phyloP scores from a whole-genome alignment of 2,797 vertebrate species.

The Stomatorhinus walkeri region DNA sequence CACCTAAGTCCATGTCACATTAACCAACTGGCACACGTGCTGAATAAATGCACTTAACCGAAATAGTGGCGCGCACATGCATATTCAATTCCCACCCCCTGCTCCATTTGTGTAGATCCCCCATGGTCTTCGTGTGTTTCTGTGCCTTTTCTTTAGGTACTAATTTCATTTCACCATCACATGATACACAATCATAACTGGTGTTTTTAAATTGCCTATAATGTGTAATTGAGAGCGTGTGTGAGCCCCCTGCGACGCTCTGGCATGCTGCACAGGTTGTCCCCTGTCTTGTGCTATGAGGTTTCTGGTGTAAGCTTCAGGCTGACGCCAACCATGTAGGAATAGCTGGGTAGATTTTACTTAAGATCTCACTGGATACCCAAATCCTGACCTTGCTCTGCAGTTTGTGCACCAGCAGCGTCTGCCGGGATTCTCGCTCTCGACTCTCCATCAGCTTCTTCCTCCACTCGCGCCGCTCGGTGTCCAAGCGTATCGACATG shows the following conservation, averaged over 20 bases:
- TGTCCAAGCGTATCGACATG: slow-evolving; percentile 39
- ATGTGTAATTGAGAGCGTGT: not conserved
- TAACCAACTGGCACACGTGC: not conserved
- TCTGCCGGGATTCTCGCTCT: slow-evolving; percentile 75
- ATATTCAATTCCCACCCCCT: not conserved
- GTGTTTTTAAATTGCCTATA: not conserved
- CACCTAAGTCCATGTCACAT: slow-evolving; percentile 52
- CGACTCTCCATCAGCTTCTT: slow-evolving; percentile 61
- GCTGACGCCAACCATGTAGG: not conserved
- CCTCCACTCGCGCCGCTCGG: slow-evolving; percentile 50
- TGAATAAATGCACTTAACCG: not conserved
- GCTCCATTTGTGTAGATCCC: not conserved
- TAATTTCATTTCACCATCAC: not conserved
- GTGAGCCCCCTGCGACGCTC: not conserved
- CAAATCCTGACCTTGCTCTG: slow-evolving; percentile 71
- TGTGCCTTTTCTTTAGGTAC: not conserved
- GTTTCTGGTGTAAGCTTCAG: not conserved
- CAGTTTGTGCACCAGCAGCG: slow-evolving; percentile 70
- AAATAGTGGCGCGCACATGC: not conserved
- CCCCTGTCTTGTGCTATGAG: not conserved
- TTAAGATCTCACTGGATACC: not conserved
- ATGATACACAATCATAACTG: not conserved
- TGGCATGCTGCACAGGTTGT: not conserved
- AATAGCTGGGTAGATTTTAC: not conserved
- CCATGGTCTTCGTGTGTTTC: not conserved